Base-by-base conservation (phyloP, 2,113 vertebrate species). In the Argyrosomus japonicus region DNA sequence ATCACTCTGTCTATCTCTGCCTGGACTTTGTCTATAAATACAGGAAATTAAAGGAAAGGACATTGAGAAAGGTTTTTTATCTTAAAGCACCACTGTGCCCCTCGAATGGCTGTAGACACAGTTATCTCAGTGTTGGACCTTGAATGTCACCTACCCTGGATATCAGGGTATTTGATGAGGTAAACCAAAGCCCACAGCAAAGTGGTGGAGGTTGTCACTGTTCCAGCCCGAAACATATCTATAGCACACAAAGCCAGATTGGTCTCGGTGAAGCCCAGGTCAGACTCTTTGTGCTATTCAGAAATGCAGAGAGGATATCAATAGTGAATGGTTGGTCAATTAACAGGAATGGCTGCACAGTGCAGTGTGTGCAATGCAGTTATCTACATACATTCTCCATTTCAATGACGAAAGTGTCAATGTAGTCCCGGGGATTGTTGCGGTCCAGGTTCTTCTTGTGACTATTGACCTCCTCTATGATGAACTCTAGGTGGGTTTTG, bases 221-320 rank as follows among this genome's bases (percentile, higher is more conserved):
- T 97, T 6, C 97, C 97, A 0, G 97, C 97, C 84, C 97, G 87
- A 77, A 97, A 95, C 62, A 97, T 89, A 90, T 99, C 97, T 2
- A 96, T 81, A 21, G 93, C 91, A 62, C 96, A 96, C 56, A 96
- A 83, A 7, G 96, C 86, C 62, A 96, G 36, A 69, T 97, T 96
- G 40, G 83, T 90, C 50, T 97, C 96, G 0, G 90, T 90, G 79
- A 96, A 97, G 19, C 88, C 94, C 2, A 81, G 68, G 7, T 19
- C 4, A 10, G 65, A 40, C 12, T 73, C 19, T 48, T 63, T 56
- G 8, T 91, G 75, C 89, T 93, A 45, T 74, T 36, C 5, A 25
- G 18, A 50, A 36, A 76, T 23, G 5, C 5, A 62, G 14, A 82
- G 15, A 65, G 57, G 14, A 43, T 12, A 50, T n/a, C 8, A 23